Base-by-base conservation (phyloP, 2,888 invertebrate species). In the Taenaris catops region DNA sequence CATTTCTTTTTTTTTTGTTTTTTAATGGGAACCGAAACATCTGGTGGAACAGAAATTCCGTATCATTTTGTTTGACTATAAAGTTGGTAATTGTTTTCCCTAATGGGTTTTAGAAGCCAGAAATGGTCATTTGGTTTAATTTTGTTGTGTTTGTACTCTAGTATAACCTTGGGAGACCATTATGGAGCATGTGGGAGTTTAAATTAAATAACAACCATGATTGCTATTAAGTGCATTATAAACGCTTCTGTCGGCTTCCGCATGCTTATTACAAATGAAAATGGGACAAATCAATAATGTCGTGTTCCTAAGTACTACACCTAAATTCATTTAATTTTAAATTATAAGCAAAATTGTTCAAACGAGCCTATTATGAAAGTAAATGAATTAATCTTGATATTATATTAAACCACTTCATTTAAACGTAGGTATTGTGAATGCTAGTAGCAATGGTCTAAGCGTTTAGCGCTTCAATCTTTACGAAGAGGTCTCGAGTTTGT, bases 21-120 rank as follows among this genome's bases (percentile, higher is more conserved):
- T 57, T n/a, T n/a, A n/a, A n/a, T n/a, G n/a, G 49, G 49, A 45
- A 38, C 38, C 32, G 26, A 38, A 68, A 69, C 76, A 79, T 78
- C 70, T 79, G 79, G 53, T 58, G 47, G 48, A 51, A 55, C 53
- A 48, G 53, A 48, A 55, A 55, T 55, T 52, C 44, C 48, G 49
- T 48, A 50, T 49, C 45, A 46, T 51, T 54, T 53, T 55, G 58
- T 57, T 24, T 53, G 56, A 53, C 57, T 43, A 56, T 69, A 60
- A 66, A 71, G 62, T 49, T 46, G 12, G 12, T 55, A 58, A 63
- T 50, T 47, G 55, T 52, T 55, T 52, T 41, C 34, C n/a, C 38
- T 49, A 39, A 43, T 38, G 46, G 45, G 41, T 48, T 52, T 52
- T 55, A 59, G 63, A 56, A 54, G 55, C 46, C 44, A 46, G 41